A percentile compares a stretch with the other conserved stretches of the same genome.
Conservation (phyloP, 2,113 vertebrate species). For the Bostrychus sinensis region DNA sequence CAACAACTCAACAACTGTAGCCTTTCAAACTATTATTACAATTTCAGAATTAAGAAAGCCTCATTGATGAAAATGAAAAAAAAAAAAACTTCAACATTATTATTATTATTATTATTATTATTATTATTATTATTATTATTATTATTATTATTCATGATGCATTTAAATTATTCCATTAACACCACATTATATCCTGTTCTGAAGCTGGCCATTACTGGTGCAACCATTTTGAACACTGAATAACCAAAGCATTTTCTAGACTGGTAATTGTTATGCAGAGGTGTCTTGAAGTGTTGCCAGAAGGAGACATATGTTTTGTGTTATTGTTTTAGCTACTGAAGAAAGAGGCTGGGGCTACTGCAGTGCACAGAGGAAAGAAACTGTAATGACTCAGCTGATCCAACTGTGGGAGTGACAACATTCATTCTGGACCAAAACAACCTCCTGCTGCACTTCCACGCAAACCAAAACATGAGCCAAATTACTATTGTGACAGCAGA, state of each 20-base stretch:
- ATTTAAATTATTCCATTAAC: no score
- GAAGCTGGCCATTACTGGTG: no score
- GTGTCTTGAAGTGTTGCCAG: conserved; percentile 39
- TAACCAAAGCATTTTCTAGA: conserved; percentile 3
- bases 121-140: no score
- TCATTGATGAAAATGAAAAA: no score
- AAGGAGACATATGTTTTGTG: conserved; percentile 43
- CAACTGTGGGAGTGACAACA: conserved; percentile 34
- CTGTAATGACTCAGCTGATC: conserved; percentile 33
- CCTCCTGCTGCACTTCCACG: conserved; percentile 23
- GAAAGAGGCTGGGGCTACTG: conserved; percentile 18
- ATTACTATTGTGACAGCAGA: conserved; percentile 8
- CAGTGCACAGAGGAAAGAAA: conserved; percentile 25
- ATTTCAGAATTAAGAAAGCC: no score
- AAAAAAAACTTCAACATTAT: no score
- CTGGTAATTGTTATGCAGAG: conserved; percentile 31
- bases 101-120: no score
- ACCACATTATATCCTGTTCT: no score
- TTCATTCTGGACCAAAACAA: conserved; percentile 41
- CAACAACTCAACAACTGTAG: no score
- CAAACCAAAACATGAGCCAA: conserved; percentile 13
- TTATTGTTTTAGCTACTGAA: conserved; percentile 44
- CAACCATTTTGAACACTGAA: no score
- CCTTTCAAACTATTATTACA: no score
- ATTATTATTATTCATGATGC: no score